phyloP scores from a whole-genome alignment of 2,888 invertebrate genomes.

The Mythimna vitellina region DNA sequence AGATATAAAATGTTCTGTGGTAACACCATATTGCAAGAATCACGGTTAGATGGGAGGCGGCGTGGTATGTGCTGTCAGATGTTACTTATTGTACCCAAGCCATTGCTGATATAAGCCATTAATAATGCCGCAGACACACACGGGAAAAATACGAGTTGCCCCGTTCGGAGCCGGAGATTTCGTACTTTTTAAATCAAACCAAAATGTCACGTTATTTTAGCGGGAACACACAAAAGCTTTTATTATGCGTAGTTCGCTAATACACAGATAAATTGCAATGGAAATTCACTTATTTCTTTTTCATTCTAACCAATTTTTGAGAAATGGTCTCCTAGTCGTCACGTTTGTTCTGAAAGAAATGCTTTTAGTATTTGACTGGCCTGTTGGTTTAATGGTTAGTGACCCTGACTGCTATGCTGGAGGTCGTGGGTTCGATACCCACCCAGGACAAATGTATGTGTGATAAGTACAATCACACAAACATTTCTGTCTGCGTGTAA shows the following conservation, averaged over 20 bases:
- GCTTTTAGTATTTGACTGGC: constrained; percentile 1
- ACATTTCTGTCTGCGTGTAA: too few species aligned
- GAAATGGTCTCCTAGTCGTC: neutral
- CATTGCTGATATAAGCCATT: constrained; percentile 54
- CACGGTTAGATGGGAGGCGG: constrained; percentile 32
- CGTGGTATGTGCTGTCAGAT: constrained; percentile 54
- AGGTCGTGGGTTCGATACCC: too few species aligned
- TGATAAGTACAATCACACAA: too few species aligned
- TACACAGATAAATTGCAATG: constrained; percentile 27
- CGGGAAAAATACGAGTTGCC: constrained; percentile 52
- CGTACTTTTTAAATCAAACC: constrained; percentile 49
- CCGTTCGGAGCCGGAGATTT: constrained; percentile 22
- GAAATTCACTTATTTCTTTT: neutral
- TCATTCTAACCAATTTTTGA: neutral
- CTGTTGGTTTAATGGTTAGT: too few species aligned
- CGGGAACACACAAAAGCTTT: constrained; percentile 46
- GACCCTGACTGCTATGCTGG: too few species aligned
- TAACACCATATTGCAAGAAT: constrained; percentile 42
- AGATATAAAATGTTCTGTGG: constrained; percentile 10
- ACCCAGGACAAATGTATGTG: too few species aligned
- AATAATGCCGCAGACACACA: constrained; percentile 50
- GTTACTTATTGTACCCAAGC: constrained; percentile 55
- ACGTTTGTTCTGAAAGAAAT: constrained; percentile 2
- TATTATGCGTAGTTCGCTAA: constrained; percentile 33
- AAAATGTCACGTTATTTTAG: constrained; percentile 30